Conservation (phyloP, 2,113 vertebrate species). For the Phyllopteryx taeniolatus region DNA sequence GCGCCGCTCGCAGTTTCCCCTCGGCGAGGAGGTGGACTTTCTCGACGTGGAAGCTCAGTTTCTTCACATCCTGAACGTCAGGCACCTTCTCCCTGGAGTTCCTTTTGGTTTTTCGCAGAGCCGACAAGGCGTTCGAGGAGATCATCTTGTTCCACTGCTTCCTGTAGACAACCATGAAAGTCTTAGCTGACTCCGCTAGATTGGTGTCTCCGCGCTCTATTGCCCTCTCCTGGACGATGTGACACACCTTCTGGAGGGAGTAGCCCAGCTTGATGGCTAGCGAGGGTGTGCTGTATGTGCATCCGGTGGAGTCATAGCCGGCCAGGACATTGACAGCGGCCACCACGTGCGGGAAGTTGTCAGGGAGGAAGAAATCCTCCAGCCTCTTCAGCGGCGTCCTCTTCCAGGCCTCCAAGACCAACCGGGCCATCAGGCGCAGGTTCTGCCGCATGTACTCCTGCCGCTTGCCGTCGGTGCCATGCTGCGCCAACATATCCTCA, state of each 20-base stretch:
- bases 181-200: constrained; percentile 27
- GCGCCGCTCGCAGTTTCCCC: constrained; percentile 28
- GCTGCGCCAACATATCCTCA: constrained; percentile 29
- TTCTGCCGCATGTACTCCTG: constrained; percentile 41
- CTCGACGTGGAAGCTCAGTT: constrained; percentile 44
- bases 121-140: constrained; percentile 25
- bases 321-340: constrained; percentile 52
- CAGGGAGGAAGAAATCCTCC: constrained; percentile 55
- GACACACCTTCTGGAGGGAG: constrained; percentile 53
- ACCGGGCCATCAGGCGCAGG: constrained; percentile 53
- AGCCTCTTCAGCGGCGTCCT: constrained; percentile 39
- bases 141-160: constrained; percentile 45
- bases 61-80: constrained; percentile 27
- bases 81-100: constrained; percentile 24
- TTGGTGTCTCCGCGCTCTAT: constrained; percentile 5
- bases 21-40: constrained; percentile 27
- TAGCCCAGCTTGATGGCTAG: constrained; percentile 56
- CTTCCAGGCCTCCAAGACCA: constrained; percentile 50
- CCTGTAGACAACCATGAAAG: constrained; percentile 44
- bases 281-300: constrained; percentile 27
- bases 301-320: constrained; percentile 41
- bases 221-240: constrained; percentile 42
- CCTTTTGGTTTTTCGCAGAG: constrained; percentile 25
- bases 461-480: constrained; percentile 6
- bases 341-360: constrained; percentile 50